Percentiles rank a stretch among this genome's conserved stretches.
These are phyloP conservation scores for Remorina albescens DNA, from an alignment of 2,797 vertebrate genomes.

Conservation along the genomic window DNA sequence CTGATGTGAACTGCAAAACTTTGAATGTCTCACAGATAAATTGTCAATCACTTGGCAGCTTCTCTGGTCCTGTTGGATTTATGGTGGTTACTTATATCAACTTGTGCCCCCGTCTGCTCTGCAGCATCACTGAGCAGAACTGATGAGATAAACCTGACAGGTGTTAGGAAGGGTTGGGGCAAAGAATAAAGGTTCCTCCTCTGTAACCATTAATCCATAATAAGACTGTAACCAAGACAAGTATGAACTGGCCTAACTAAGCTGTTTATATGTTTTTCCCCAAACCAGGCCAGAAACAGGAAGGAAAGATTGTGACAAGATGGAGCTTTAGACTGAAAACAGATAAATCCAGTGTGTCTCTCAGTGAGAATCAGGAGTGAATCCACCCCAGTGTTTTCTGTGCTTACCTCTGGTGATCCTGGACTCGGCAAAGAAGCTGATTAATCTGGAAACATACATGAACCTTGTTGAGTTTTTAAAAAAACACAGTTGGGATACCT, in stretches of 20 bases:
- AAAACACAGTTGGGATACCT: neutral
- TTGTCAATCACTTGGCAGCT: neutral
- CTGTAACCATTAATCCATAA: neutral
- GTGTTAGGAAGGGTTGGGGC: neutral
- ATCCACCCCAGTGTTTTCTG: neutral
- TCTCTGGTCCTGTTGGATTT: neutral
- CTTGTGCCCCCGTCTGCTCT: neutral
- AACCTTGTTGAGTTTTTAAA: conserved; percentile 10
- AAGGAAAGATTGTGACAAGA: neutral
- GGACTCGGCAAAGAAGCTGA: conserved; percentile 81
- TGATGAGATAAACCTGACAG: too few species aligned
- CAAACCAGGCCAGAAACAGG: neutral
- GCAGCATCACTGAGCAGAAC: neutral
- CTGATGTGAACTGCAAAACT: neutral
- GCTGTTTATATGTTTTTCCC: too few species aligned
- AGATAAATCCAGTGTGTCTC: neutral
- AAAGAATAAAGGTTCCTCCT: neutral
- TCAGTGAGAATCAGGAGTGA: neutral
- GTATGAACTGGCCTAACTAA: too few species aligned
- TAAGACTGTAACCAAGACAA: neutral
- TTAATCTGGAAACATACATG: conserved; percentile 78
- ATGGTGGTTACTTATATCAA: too few species aligned
- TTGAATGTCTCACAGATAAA: neutral
- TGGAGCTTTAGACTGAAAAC: neutral
- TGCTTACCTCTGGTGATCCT: conserved; percentile 83